Percentiles rank a stretch among this genome's conserved stretches.
These are phyloP conservation scores for Phalacrocorax aristotelis DNA, from an alignment of 2,113 vertebrate genomes.

Conservation along the genomic window DNA sequence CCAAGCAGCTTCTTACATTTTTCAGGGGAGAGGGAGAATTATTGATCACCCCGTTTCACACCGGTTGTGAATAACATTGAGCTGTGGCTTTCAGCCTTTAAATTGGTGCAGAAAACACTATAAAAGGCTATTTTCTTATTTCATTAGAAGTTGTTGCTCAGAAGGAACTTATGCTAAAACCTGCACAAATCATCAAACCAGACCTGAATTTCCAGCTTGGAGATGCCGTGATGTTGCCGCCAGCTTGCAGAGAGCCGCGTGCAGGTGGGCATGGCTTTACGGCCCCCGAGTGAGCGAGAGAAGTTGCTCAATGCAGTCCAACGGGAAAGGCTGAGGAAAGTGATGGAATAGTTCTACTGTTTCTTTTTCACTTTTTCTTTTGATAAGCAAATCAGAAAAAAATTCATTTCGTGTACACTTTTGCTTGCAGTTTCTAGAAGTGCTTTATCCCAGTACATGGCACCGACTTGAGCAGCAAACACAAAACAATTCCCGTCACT, in stretches of 20 bases:
- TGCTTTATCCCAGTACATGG: background rate
- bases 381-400: background rate
- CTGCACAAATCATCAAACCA: background rate
- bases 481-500: background rate
- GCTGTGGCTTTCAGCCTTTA: background rate
- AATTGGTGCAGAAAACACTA: background rate
- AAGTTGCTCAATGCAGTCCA: too few relatives aligned
- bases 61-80: background rate
- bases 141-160: background rate
- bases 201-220: background rate
- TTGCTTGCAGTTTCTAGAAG: background rate
- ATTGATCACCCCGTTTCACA: background rate
- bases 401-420: too few relatives aligned
- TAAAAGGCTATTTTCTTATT: background rate
- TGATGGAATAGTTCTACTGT: background rate
- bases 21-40: background rate
- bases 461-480: background rate
- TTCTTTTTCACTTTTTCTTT: background rate
- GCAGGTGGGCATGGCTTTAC: background rate
- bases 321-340: background rate
- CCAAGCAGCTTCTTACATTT: background rate
- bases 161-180: background rate
- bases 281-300: background rate
- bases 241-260: rapidly evolving
- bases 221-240: rapidly evolving